A percentile compares a stretch with the other conserved stretches of the same genome.
Evolutionary conservation across 2,797 vertebrate genomes (phyloP).

Genomic region (Muscicapa comitata): DNA sequence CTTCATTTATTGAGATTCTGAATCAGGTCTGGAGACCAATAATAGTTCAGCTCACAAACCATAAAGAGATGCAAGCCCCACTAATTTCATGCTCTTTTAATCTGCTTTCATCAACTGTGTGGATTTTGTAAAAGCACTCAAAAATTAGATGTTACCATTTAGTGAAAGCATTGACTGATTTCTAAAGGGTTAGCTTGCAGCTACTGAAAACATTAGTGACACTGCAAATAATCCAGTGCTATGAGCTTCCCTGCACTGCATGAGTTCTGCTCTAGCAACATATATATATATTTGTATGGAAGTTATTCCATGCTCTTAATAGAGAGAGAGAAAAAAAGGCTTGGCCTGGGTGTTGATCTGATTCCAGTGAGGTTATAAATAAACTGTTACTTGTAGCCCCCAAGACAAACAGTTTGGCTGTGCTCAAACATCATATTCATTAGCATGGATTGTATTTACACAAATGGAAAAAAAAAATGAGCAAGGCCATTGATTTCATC

Average conservation of each 20-base stretch:
- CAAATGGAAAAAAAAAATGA: slow-evolving; percentile 18
- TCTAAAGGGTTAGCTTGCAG: slow-evolving; percentile 46
- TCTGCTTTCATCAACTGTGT: slow-evolving; percentile 53
- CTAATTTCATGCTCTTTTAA: slow-evolving; percentile 63
- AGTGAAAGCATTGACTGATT: slow-evolving; percentile 54
- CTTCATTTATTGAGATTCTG: slow-evolving; percentile 2
- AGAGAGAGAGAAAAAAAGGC: neutral
- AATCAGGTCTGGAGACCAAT: slow-evolving; percentile 43
- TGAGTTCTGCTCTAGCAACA: neutral
- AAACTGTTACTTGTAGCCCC: slow-evolving; percentile 6
- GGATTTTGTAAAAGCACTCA: slow-evolving; percentile 37
- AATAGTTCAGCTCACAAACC: slow-evolving; percentile 42
- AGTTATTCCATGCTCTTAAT: neutral
- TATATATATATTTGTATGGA: neutral
- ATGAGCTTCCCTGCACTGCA: neutral
- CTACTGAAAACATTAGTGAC: slow-evolving; percentile 32
- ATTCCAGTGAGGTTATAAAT: neutral
- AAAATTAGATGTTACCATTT: slow-evolving; percentile 61
- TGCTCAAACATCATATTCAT: slow-evolving; percentile 28
- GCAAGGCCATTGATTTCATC: neutral
- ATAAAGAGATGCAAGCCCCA: slow-evolving; percentile 24
- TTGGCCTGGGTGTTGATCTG: neutral
- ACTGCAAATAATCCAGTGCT: neutral
- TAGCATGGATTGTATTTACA: slow-evolving; percentile 37
- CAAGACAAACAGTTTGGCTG: slow-evolving; percentile 18